phyloP scores from a whole-genome alignment of 2,888 invertebrate species.

The Rhodophaea formosa region DNA sequence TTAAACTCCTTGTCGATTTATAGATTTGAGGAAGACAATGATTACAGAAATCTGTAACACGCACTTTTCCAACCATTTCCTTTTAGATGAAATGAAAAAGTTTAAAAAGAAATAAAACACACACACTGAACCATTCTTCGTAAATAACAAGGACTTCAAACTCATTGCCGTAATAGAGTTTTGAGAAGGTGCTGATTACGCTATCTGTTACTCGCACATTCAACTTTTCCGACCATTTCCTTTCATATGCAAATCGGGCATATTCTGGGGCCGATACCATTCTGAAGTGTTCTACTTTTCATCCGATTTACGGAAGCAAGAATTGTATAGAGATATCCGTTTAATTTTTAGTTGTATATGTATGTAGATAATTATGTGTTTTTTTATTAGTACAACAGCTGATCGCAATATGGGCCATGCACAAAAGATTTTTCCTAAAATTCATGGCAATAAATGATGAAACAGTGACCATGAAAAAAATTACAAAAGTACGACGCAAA shows the following conservation, averaged over 20 bases:
- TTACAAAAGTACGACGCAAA: no score
- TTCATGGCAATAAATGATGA: no score
- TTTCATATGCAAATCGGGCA: conserved; percentile 1
- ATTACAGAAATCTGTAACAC: no score
- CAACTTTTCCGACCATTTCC: conserved; percentile 10
- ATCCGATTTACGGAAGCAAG: not conserved
- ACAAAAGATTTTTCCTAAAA: no score
- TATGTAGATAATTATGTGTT: no score
- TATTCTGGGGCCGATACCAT: not conserved
- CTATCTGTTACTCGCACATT: not conserved
- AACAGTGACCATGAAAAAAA: no score
- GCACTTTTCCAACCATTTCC: no score
- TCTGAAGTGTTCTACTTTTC: not conserved
- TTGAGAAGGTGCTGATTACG: not conserved
- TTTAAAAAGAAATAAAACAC: not conserved
- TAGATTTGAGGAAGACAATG: no score
- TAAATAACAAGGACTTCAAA: not conserved
- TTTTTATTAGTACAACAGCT: no score
- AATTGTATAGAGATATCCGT: not conserved
- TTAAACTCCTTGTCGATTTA: no score
- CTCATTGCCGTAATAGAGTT: not conserved
- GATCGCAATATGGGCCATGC: no score
- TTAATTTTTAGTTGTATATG: not conserved
- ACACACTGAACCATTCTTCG: no score
- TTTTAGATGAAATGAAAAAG: not conserved